Base-by-base conservation (phyloP, 2,888 invertebrate species). In the Leptothorax acervorum region DNA sequence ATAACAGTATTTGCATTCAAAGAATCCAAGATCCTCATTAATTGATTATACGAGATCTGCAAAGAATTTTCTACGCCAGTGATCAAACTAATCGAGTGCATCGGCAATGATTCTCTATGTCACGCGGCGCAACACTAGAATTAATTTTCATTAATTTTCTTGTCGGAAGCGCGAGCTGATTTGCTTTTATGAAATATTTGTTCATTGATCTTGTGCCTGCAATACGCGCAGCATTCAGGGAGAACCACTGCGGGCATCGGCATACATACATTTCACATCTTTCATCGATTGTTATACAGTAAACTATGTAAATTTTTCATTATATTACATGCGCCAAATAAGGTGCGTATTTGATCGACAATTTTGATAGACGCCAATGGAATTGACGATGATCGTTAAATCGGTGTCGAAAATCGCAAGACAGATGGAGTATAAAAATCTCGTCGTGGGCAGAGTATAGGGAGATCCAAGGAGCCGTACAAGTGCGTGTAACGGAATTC, bases 401-500 rank as follows among this genome's bases (percentile, higher is more conserved):
- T 55, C 42, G 55, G 42, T 60, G 60, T 85, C 70, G 42, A 35
- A 78, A 57, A 85, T 76, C 79, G 55, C 65, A 60, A 65, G 73
- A 82, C 76, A 51, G 62, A 70, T 53, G 66, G 55, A 42, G 18
- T 60, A 83, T 66, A 87, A 88, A 91, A 91, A 91, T 87, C 84
- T 87, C 88, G 88, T 90, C 85, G 89, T 86, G 89, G 86, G 60
- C 48, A 18, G 73, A 51, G 73, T 48, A 62, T n/a, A 74, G 66
- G 76, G 66, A 83, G 70, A 88, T 86, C 85, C 86, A 83, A 81
- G 86, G 87, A 91, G 86, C 87, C 93, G 91, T 92, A 92, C 93
- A 92, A 93, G 93, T 93, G 92, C 93, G 91, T 88, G 91, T 94
- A 94, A 94, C 94, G 94, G 94, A 94, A 92, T 93, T 92, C 91